A percentile compares a stretch with the other conserved stretches of the same genome.
Evolutionary conservation across 2,113 vertebrate genomes (phyloP).

Genomic region (Oenanthe oenanthe): DNA sequence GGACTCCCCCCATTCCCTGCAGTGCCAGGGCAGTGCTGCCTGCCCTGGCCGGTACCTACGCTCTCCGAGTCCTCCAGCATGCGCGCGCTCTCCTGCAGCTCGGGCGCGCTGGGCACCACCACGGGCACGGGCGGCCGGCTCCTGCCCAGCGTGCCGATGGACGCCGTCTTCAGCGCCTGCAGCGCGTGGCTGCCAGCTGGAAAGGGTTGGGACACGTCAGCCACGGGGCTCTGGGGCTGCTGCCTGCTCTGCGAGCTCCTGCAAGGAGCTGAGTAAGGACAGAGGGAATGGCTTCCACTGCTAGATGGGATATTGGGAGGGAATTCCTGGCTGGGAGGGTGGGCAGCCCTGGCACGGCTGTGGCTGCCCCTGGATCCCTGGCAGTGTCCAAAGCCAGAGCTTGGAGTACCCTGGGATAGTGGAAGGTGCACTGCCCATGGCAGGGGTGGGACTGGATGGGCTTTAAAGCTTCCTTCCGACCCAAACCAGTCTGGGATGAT

Average conservation of each 20-base stretch:
- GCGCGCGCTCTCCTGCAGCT: slow-evolving; percentile 89
- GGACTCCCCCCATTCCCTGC: background rate
- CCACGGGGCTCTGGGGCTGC: background rate
- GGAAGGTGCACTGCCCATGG: background rate
- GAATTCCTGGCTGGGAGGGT: fast-evolving
- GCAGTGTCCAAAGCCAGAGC: fast-evolving
- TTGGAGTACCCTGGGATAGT: fast-evolving
- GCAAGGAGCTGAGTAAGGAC: background rate
- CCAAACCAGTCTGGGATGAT: background rate
- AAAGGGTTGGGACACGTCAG: background rate
- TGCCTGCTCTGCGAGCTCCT: background rate
- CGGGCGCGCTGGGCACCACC: slow-evolving; percentile 91
- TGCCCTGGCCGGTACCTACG: slow-evolving; percentile 78
- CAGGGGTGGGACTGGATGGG: background rate
- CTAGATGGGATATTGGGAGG: fast-evolving
- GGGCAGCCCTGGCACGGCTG: background rate
- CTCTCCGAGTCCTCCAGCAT: slow-evolving; percentile 94
- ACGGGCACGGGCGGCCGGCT: slow-evolving; percentile 92
- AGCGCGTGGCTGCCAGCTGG: slow-evolving; percentile 82
- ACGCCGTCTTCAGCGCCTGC: slow-evolving; percentile 94
- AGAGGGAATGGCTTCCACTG: background rate
- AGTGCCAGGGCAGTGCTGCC: background rate
- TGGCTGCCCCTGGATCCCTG: background rate
- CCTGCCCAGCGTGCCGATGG: slow-evolving; percentile 91
- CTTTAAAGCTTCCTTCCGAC: background rate